phyloP scores from a whole-genome alignment of 2,797 vertebrate genomes.

The Rhabdophis nuchalis region DNA sequence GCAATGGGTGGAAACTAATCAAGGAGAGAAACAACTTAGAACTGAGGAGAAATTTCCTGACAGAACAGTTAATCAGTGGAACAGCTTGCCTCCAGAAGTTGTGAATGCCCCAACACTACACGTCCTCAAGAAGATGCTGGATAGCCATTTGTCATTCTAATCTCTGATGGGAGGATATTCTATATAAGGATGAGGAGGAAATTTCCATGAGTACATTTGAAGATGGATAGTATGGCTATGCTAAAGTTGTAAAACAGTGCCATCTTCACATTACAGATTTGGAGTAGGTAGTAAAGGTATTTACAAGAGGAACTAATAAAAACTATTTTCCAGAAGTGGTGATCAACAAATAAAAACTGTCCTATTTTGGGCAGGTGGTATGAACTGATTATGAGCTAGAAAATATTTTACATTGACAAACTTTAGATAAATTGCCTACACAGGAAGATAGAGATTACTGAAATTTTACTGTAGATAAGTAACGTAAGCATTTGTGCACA shows the following conservation, averaged over 20 bases:
- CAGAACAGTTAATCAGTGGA: no score
- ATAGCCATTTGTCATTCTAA: no score
- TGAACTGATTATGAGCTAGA: background rate
- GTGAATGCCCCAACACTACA: no score
- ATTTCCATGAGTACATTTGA: background rate
- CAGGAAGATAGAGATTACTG: background rate
- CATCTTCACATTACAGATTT: background rate
- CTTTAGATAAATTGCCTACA: background rate
- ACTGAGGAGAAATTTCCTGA: no score
- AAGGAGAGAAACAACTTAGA: no score
- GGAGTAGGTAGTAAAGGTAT: background rate
- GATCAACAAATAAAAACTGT: background rate
- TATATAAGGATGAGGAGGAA: background rate
- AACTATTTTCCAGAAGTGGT: background rate
- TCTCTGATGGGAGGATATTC: no score
- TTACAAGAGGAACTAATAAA: background rate
- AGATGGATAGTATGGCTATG: background rate
- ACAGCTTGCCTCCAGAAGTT: no score
- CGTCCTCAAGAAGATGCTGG: no score
- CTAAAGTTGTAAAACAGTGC: background rate
- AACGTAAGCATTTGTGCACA: background rate
- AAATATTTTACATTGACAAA: background rate
- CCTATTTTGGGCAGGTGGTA: background rate
- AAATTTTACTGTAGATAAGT: background rate
- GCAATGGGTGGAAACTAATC: no score